Evolutionary conservation across 2,888 invertebrate genomes (phyloP), one percentile per base, ranked within the genome.

Genomic region (Spatulosminthurus flaviceps): DNA sequence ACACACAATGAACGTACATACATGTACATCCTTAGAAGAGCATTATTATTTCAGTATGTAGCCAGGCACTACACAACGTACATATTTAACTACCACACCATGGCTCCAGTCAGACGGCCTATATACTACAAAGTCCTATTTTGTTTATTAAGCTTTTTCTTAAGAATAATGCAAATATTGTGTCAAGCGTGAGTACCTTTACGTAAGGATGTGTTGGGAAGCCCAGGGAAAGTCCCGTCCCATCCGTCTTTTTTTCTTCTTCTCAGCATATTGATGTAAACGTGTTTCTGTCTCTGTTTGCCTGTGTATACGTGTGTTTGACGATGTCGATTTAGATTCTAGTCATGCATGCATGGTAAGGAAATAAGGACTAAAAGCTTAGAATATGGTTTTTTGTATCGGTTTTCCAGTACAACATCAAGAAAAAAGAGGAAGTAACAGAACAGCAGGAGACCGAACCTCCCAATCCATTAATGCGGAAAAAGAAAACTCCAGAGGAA

Each of bases 401-500:
- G 76, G 76, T 76, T 87, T 89, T 92, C 42, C 91, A 98, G 97
- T 98, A 98, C 90, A 98, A 98, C 90, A 97, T 99, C 90, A 96
- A 95, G 89, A 98, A 98, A 91, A 96, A 95, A 88, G 97, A 97
- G 88, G 97, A 97, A 89, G 92, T 95, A 86, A 84, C 85, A 66
- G 87, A 87, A 83, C 84, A 84, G 77, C 93, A 94, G 87, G 94
- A 94, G 87, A 92, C 92, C 87, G 92, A 92, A 88, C 93, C 93
- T 83, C 95, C 94, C 87, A 96, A 96, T 89, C 95, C 96, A 78
- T 91, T 98, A 87, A 98, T 97, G 93, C 93, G 98, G 89, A 97
- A 96, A 92, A 97, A 98, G 91, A 98, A 98, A 89, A 98, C 98
- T 81, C 98, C 98, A 0, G 98, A 97, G 88, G 98, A 98, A 88